These are phyloP conservation scores for Argyrosomus regius DNA, from an alignment of 2,797 vertebrate species.

Conservation along the genomic window DNA sequence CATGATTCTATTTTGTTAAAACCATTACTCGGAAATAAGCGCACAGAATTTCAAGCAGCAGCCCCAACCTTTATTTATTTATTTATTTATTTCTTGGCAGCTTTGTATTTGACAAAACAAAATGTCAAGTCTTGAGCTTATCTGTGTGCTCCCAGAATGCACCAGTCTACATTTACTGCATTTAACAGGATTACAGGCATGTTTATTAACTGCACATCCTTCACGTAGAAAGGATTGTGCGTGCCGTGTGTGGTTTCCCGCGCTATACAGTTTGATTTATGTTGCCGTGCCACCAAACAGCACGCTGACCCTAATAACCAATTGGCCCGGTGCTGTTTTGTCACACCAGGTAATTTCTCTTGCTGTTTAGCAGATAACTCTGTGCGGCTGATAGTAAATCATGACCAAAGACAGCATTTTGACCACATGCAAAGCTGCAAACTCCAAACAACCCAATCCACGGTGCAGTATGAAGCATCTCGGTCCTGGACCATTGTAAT, in stretches of 20 bases:
- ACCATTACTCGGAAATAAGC: conserved; percentile 40
- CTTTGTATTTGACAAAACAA: conserved; percentile 40
- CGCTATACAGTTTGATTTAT: conserved; percentile 57
- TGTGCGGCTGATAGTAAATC: conserved; percentile 31
- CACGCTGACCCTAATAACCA: conserved; percentile 60
- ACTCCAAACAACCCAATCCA: conserved; percentile 11
- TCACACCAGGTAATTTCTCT: conserved; percentile 55
- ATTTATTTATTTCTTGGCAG: conserved; percentile 28
- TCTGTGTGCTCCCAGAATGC: conserved; percentile 28
- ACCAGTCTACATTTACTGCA: conserved; percentile 5
- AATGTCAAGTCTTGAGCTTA: conserved; percentile 46
- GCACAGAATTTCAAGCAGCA: conserved; percentile 48
- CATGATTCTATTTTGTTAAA: conserved; percentile 55
- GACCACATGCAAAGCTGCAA: conserved; percentile 6
- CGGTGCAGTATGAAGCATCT: background rate
- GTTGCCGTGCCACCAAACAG: conserved; percentile 32
- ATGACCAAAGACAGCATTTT: conserved; percentile 10
- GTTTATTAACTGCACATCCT: conserved; percentile 51
- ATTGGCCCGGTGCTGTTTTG: conserved; percentile 39
- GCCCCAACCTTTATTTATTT: no score
- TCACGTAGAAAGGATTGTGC: conserved; percentile 4
- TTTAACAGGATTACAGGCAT: conserved; percentile 44
- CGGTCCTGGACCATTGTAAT: conserved; percentile 26
- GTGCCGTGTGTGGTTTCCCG: conserved; percentile 9
- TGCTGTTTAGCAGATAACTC: conserved; percentile 47